These are phyloP conservation scores for Yponomeuta cagnagella DNA, from an alignment of 2,888 invertebrate species.

Conservation along the genomic window DNA sequence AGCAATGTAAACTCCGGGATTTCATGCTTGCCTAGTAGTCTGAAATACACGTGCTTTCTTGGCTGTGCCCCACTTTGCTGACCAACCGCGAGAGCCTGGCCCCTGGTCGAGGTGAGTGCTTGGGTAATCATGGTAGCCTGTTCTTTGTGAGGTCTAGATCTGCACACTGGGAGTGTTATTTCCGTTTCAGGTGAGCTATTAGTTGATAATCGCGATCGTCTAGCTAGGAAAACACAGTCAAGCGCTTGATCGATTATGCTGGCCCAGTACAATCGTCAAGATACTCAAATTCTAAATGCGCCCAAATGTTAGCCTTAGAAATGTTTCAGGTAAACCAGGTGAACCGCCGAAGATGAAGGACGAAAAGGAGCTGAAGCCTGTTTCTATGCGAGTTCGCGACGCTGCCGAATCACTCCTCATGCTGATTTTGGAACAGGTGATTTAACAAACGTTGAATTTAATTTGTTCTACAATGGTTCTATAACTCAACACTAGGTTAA, in stretches of 20 bases:
- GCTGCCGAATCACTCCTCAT: slow-evolving; percentile 96
- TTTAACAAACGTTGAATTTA: background rate
- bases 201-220: no score
- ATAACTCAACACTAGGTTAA: no score
- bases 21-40: no score
- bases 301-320: no score
- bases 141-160: background rate
- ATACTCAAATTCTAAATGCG: no score
- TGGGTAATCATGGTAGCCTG: slow-evolving; percentile 8
- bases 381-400: slow-evolving; percentile 97
- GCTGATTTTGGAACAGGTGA: slow-evolving; percentile 90
- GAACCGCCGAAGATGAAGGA: slow-evolving; percentile 95
- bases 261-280: no score
- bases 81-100: slow-evolving; percentile 94
- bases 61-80: slow-evolving; percentile 94
- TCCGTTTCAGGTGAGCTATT: no score
- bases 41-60: slow-evolving; percentile 39
- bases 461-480: no score
- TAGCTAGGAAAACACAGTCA: no score
- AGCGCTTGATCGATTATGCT: no score
- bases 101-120: slow-evolving; percentile 84
- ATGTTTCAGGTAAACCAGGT: slow-evolving; percentile 80
- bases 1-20: no score
- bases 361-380: slow-evolving; percentile 96
- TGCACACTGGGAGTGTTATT: no score